phyloP scores from a whole-genome alignment of 2,797 vertebrate genomes.

The Gastrophryne carolinensis region DNA sequence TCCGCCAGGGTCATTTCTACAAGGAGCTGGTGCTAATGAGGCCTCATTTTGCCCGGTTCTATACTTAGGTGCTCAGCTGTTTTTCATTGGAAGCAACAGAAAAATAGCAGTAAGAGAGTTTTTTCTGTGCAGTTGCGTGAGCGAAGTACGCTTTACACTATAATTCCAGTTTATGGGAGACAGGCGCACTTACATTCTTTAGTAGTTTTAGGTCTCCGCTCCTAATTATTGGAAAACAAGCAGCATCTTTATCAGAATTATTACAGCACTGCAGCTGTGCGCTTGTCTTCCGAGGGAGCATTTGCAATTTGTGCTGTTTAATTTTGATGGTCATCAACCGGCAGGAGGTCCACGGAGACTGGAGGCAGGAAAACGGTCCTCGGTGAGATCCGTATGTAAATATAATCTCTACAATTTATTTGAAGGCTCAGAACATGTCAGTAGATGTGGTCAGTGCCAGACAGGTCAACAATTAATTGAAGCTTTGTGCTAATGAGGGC shows the following conservation, averaged over 20 bases:
- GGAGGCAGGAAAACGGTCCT: background rate
- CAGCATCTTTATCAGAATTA: conserved; percentile 25
- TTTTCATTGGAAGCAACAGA: conserved; percentile 40
- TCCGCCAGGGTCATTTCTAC: conserved; percentile 44
- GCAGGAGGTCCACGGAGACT: background rate
- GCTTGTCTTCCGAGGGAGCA: background rate
- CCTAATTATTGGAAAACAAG: conserved; percentile 19
- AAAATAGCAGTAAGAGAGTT: conserved; percentile 3
- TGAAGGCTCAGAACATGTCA: too few relatives aligned
- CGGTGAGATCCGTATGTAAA: too few relatives aligned
- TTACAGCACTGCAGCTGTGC: background rate
- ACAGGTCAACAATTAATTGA: too few relatives aligned
- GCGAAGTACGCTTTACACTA: conserved; percentile 25
- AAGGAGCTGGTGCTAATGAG: conserved; percentile 48
- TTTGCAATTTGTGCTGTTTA: background rate
- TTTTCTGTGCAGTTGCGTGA: conserved; percentile 43
- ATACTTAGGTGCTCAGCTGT: conserved; percentile 36
- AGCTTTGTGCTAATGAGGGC: too few relatives aligned
- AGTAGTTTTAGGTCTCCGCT: conserved; percentile 16
- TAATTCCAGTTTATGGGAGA: conserved; percentile 41
- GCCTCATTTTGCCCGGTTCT: conserved; percentile 26
- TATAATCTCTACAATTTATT: too few relatives aligned
- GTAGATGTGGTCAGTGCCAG: too few relatives aligned
- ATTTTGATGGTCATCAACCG: background rate
- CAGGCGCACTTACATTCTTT: conserved; percentile 19